Evolutionary conservation across 1,140 invertebrate genomes (phyloP), one percentile per base, ranked within the genome.

Genomic region (Coenobita brevimanus): DNA sequence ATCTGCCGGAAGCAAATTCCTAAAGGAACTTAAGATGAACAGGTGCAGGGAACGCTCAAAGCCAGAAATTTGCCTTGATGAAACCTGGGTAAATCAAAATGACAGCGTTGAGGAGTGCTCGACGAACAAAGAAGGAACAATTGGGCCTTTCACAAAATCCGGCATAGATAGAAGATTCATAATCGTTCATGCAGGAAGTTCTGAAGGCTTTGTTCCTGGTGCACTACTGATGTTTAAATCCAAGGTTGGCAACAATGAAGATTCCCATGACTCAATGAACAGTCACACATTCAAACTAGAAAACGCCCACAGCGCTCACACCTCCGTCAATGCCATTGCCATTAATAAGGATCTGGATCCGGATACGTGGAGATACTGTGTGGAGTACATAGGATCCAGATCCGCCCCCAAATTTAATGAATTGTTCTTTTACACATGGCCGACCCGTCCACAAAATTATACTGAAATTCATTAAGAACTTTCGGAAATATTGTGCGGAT

Each of bases 181-280:
- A 83, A 60, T 91, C 0, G 50, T 89, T 4, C 90, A 91, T 82
- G 76, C 85, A 8, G 90, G 90, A n/a, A 73, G 46, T 21, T 46
- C 89, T 38, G 41, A 60, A 21, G 90, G 84, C 15, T 91, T 91
- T 76, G 50, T 91, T 10, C 84, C 82, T 2, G 85, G 82, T 46
- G 89, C 85, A 30, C 41, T 50, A 17, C 30, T 90, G 21, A 36
- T 91, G 36, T 89, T 86, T 24, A 38, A 75, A 80, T 85, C 89
- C 24, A 80, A 41, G 46, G 43, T 76, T 30, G 33, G 27, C 21
- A 41, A 21, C 13, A 36, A 21, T 89, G 90, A 83, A 0, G 85
- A 91, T 50, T 91, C 82, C 38, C 90, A 91, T 60, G 78, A 71
- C 17, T 67, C 90, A 30, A 90, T 91, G 89, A 88, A 91, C 43